phyloP scores from a whole-genome alignment of 1,140 invertebrate species.

The Drosophila lini region DNA sequence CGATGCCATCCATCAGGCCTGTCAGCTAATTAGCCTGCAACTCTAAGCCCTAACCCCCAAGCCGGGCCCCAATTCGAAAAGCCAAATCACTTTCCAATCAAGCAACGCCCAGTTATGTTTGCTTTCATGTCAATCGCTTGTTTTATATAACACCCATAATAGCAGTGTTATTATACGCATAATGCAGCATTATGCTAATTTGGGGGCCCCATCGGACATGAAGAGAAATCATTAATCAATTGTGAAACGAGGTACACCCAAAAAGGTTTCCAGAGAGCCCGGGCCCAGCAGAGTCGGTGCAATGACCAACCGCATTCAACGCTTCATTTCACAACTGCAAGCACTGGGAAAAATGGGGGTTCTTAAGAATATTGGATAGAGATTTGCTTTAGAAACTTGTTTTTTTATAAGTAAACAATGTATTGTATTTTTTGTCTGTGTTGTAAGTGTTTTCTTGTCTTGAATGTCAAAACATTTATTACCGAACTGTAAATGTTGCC shows the following conservation, averaged over 20 bases:
- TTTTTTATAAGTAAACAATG: not conserved
- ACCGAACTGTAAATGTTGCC: not conserved
- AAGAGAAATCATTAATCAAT: slow-evolving; percentile 78
- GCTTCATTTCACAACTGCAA: slow-evolving; percentile 40
- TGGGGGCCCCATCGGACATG: slow-evolving; percentile 34
- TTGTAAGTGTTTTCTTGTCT: not conserved
- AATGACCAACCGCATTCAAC: slow-evolving; percentile 65
- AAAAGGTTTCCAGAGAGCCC: slow-evolving; percentile 29
- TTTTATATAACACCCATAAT: slow-evolving; percentile 74
- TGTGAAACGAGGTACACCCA: slow-evolving; percentile 62
- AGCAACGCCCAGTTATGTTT: slow-evolving; percentile 70
- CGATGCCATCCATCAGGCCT: slow-evolving; percentile 46
- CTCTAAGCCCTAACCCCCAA: slow-evolving; percentile 5
- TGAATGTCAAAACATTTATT: no score
- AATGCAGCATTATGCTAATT: slow-evolving; percentile 76
- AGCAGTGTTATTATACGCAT: slow-evolving; percentile 72
- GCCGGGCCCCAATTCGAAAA: slow-evolving; percentile 44
- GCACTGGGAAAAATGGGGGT: slow-evolving; percentile 2
- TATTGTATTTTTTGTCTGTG: not conserved
- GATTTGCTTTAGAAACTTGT: not conserved
- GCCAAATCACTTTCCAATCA: slow-evolving; percentile 75
- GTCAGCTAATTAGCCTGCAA: slow-evolving; percentile 44
- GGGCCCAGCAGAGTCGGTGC: slow-evolving; percentile 35
- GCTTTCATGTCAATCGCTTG: slow-evolving; percentile 66
- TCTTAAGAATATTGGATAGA: not conserved